Evolutionary conservation across 2,797 vertebrate species (phyloP), one percentile per base, ranked within the genome.

Genomic region (Salmo trutta): DNA sequence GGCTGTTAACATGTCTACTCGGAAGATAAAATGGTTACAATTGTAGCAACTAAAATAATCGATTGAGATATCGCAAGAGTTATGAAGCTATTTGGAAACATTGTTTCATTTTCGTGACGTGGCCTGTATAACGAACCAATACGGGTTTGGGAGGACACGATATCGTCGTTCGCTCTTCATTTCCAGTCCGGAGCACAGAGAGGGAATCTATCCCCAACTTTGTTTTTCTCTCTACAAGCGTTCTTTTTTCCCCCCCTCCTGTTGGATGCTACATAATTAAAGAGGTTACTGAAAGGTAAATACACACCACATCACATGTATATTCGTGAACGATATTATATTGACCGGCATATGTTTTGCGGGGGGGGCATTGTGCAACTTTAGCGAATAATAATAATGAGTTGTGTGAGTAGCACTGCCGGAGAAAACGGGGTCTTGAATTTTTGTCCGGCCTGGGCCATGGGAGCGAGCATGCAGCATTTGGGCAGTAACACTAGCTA

Each of bases 1-100:
- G 93, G 94, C 85, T 94, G 93, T 90, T 93, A 95, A 95, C 91
- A 95, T 95, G 95, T 95, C 95, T 93, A 92, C 95, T 93, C 90
- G 88, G 93, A 92, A 90, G 93, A 94, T 93, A 92, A 95, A 91
- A 93, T 90, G 88, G 85, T 92, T 88, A 88, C 85, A 91, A 84
- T 92, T 91, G 90, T 86, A 90, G 81, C 83, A 81, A 86, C 79
- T 68, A 62, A 52, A 86, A 88, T 79, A 81, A 88, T 85, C 74
- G 82, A 77, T 68, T 31, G 84, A 74, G 62, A 83, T 73, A 70
- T 82, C 75, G 1, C 16, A 15, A 79, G 86, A 92, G 92, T 92
- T 88, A 89, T 89, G 87, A 59, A 87, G 77, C 70, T 82, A 53
- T 81, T 66, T 69, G 69, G 65, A 83, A 75, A 85, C 81, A 75